phyloP scores from a whole-genome alignment of 2,797 vertebrate species.

The Botia almorhae region DNA sequence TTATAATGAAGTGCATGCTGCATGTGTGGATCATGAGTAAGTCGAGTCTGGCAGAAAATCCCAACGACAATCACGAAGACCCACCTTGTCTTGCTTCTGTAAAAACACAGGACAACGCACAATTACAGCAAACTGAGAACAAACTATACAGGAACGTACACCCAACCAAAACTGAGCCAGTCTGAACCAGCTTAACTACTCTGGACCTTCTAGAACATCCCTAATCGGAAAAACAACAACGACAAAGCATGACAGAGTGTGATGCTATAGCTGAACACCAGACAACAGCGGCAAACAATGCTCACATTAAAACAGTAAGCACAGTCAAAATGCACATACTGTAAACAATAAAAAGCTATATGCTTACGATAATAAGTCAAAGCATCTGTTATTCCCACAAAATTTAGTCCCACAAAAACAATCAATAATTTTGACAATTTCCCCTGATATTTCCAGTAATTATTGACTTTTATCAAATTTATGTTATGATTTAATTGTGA shows the following conservation, averaged over 20 bases:
- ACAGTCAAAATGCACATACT: slow-evolving; percentile 20
- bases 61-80: slow-evolving; percentile 76
- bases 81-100: slow-evolving; percentile 85
- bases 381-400: neutral
- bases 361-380: neutral
- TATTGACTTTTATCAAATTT: neutral
- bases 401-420: neutral
- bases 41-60: slow-evolving; percentile 75
- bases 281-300: slow-evolving; percentile 63
- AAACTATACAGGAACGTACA: slow-evolving; percentile 26
- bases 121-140: slow-evolving; percentile 68
- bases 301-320: slow-evolving; percentile 21
- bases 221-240: slow-evolving; percentile 45
- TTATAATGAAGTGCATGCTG: slow-evolving; percentile 15
- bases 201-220: slow-evolving; percentile 50
- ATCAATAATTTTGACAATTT: neutral
- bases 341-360: neutral
- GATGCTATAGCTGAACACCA: slow-evolving; percentile 42
- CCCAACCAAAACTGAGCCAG: slow-evolving; percentile 21
- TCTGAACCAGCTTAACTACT: slow-evolving; percentile 49
- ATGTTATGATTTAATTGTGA: neutral
- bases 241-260: slow-evolving; percentile 58
- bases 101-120: slow-evolving; percentile 82
- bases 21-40: slow-evolving; percentile 63
- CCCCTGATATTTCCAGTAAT: neutral